These are phyloP conservation scores for Tenthredo scrophulariae DNA, from an alignment of 2,888 invertebrate species.

Conservation along the genomic window DNA sequence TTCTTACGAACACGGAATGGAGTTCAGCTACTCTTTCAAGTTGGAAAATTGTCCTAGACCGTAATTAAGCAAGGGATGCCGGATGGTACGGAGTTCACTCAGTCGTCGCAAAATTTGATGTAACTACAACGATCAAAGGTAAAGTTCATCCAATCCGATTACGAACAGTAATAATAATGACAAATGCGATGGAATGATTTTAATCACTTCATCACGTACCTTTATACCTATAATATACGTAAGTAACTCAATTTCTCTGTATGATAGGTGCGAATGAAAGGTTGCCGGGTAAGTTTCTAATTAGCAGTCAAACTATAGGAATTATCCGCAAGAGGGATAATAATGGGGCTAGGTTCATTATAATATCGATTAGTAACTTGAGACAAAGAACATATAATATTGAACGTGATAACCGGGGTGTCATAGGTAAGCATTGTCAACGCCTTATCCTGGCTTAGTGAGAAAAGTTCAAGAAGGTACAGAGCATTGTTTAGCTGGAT, in stretches of 20 bases:
- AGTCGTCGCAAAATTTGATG: background rate
- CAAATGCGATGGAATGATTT: background rate
- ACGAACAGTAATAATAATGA: conserved; percentile 9
- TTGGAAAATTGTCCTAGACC: conserved; percentile 1
- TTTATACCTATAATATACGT: too few species aligned
- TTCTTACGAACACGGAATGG: background rate
- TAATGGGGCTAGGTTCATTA: conserved; percentile 36
- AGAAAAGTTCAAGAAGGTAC: background rate
- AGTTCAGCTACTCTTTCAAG: background rate
- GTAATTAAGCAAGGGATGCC: background rate
- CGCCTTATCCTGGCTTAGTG: background rate
- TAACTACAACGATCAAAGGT: background rate
- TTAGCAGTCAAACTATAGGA: conserved; percentile 21
- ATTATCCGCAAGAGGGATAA: conserved; percentile 22
- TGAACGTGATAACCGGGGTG: background rate
- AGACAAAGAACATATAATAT: conserved; percentile 40
- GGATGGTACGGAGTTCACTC: background rate
- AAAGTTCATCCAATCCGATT: background rate
- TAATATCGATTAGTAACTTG: conserved; percentile 33
- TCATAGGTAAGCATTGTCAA: conserved; percentile 17
- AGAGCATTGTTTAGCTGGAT: background rate
- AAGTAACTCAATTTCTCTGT: conserved; percentile 13
- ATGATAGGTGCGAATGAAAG: conserved; percentile 10
- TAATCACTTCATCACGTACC: conserved; percentile 8
- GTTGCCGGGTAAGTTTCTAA: conserved; percentile 17